Conservation (phyloP, 2,113 vertebrate genomes). For the Lamprologus ornatipinnis region DNA sequence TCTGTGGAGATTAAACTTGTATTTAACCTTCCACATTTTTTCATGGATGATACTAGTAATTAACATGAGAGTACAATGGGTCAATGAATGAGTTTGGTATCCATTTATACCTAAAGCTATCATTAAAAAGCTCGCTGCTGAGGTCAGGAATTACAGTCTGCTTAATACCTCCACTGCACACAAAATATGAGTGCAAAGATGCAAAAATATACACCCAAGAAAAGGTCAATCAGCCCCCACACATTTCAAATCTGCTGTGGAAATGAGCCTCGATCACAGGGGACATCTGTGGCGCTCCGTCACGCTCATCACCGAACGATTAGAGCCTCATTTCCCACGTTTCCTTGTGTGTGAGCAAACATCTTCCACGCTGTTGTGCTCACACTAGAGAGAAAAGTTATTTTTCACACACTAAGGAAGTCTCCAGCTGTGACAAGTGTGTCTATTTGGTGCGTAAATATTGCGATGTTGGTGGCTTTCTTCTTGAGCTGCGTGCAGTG, state of each 20-base stretch:
- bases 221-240: background rate
- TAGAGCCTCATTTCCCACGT: background rate
- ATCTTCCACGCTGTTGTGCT: background rate
- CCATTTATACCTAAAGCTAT: background rate
- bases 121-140: background rate
- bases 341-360: slow-evolving; percentile 15
- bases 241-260: background rate
- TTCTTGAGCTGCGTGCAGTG: background rate
- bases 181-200: background rate
- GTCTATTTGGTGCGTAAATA: background rate
- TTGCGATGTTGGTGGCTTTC: background rate
- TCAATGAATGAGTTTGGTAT: background rate
- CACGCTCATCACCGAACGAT: background rate
- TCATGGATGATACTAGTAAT: background rate
- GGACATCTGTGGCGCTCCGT: background rate
- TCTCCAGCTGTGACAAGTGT: background rate
- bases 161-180: background rate
- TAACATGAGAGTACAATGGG: background rate
- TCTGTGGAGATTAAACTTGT: background rate
- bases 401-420: background rate
- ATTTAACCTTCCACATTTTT: background rate
- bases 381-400: background rate
- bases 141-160: background rate
- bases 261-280: background rate
- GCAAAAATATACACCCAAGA: background rate